phyloP scores from a whole-genome alignment of 2,113 vertebrate genomes.

The Enhydra lutris region DNA sequence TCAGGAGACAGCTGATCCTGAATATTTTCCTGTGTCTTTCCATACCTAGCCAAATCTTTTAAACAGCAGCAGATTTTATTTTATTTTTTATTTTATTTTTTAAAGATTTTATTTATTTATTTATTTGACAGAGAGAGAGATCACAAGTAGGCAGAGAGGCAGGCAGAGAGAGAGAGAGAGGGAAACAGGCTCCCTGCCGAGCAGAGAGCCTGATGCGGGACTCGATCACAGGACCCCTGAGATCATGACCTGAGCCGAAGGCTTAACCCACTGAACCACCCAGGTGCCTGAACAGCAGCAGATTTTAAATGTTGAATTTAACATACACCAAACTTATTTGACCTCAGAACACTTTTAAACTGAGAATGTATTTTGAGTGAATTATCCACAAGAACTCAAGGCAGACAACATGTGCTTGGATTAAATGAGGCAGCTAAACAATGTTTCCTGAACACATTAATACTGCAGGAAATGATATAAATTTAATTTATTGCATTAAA shows the following conservation, averaged over 20 bases:
- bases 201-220: too few species aligned
- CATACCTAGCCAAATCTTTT: background rate
- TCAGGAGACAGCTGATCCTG: background rate
- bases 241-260: too few species aligned
- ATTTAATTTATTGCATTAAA: background rate
- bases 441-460: background rate
- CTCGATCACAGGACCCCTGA: too few species aligned
- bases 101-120: too few species aligned
- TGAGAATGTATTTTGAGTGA: background rate
- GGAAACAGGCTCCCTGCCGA: too few species aligned
- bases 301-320: background rate
- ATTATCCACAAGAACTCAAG: background rate
- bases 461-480: background rate
- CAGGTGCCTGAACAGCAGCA: background rate
- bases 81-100: too few species aligned
- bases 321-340: background rate
- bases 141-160: too few species aligned
- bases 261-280: too few species aligned
- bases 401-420: background rate
- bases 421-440: background rate
- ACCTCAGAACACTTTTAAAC: background rate
- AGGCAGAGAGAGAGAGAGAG: too few species aligned
- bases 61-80: background rate
- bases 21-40: background rate
- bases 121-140: too few species aligned